Evolutionary conservation across 2,797 vertebrate genomes (phyloP), one percentile per base, ranked within the genome.

Genomic region (Notamacropus eugenii): DNA sequence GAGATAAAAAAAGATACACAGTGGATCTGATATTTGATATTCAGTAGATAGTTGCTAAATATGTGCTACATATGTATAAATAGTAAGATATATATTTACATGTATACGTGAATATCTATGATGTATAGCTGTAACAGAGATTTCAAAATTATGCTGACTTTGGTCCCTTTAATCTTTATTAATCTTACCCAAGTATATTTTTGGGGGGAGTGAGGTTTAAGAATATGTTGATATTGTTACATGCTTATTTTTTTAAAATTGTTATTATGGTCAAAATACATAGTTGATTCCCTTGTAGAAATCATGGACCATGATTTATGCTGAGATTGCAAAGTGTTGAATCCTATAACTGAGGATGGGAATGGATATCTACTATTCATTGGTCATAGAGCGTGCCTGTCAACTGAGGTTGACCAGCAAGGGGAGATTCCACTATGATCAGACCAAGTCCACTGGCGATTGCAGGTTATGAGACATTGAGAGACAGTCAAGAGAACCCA

Each of bases 21-120:
- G 90, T 31, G 90, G 97, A 98, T 97, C 90, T 90, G 62, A 92
- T 96, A 90, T 62, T 97, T 97, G 97, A 97, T 97, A 97, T 95
- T 97, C 96, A 95, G 95, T 96, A 97, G 95, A 96, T 98, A 97
- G 92, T 92, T 97, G 97, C 93, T 96, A 97, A 97, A 97, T 95
- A 50, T 97, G 97, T 96, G 96, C 91, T 97, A 97, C 97, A 96
- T 97, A 96, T 93, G 59, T 95, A 96, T 93, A 93, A 97, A 97
- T 74, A 97, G 94, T 54, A 92, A 96, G 59, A 96, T 90, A 96
- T 96, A 96, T 97, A 97, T 97, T 97, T 97, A 96, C 97, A 97
- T 92, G 58, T 96, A 97, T 98, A 95, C 94, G 93, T 95, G 96
- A 97, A 95, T 98, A 97, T 92, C 92, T 95, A 93, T 96, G 95